Base-by-base conservation (phyloP, 2,797 vertebrate species). In the Melopsittacus undulatus region DNA sequence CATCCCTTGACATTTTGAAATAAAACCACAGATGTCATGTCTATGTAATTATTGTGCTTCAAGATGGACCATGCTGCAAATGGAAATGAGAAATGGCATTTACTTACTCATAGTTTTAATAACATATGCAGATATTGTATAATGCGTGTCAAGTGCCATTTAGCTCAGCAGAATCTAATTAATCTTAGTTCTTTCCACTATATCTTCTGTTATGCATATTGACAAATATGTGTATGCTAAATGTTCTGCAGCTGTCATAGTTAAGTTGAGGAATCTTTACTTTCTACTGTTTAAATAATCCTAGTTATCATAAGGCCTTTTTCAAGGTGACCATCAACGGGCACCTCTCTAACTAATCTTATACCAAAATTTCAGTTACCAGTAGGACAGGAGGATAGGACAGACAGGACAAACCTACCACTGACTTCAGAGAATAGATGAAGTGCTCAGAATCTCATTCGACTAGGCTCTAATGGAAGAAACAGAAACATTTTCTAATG, bases 1-100 rank as follows among this genome's bases (percentile, higher is more conserved):
- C 93, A 64, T 94, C 89, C 80, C 91, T 62, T 97, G 95, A 96
- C 97, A 97, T 97, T 97, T 95, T 40, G 63, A 73, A 80, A 94
- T 92, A 95, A 90, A 78, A 13, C 11, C 51, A 32, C 83, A 83
- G 70, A 87, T 94, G 85, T 90, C 75, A 26, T 75, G 67, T 95
- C 75, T 54, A 45, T 88, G 80, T 77, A 95, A 92, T 77, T 73
- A 56, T 26, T 66, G 63, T 56, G 59, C 87, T 91, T 89, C 76
- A 73, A 59, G 91, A 95, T 68, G 93, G 84, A 78, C 92, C 32
- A 2, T 23, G 79, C 70, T 97, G 76, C 67, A 96, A 92, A 91
- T 89, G 78, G 85, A 93, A 94, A 92, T 80, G 85, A 82, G 83
- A 92, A 93, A 84, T 95, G 95, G 92, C 96, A 97, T 97, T 97